Percentiles rank a stretch among this genome's conserved stretches.
Evolutionary conservation across 2,113 vertebrate genomes (phyloP).

Genomic region (Bos indicus): DNA sequence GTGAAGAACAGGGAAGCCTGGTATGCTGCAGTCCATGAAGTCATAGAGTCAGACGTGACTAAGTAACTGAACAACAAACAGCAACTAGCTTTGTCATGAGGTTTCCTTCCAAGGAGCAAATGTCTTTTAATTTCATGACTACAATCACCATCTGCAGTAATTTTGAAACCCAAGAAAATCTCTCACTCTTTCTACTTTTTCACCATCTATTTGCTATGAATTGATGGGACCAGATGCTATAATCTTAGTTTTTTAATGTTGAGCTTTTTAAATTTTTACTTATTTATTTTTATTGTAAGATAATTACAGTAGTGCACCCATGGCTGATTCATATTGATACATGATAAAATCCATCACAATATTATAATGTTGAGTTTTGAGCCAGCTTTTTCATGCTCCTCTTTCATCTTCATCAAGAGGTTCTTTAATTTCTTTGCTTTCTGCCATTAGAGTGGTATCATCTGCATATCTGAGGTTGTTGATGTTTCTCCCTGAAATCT

Average conservation of each 20-base stretch:
- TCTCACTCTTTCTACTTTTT: background rate
- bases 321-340: background rate
- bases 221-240: background rate
- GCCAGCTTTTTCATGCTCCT: background rate
- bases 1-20: background rate
- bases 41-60: background rate
- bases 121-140: background rate
- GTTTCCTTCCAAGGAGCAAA: background rate
- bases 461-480: background rate
- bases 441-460: background rate
- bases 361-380: background rate
- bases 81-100: background rate
- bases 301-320: background rate
- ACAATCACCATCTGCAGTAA: background rate
- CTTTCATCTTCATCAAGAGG: background rate
- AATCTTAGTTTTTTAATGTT: background rate
- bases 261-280: background rate
- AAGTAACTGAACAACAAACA: background rate
- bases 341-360: background rate
- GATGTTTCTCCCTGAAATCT: background rate
- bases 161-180: background rate
- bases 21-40: background rate
- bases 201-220: background rate
- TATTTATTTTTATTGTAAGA: background rate
- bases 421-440: background rate